phyloP scores from a whole-genome alignment of 2,797 vertebrate genomes.

The Agapornis canus region DNA sequence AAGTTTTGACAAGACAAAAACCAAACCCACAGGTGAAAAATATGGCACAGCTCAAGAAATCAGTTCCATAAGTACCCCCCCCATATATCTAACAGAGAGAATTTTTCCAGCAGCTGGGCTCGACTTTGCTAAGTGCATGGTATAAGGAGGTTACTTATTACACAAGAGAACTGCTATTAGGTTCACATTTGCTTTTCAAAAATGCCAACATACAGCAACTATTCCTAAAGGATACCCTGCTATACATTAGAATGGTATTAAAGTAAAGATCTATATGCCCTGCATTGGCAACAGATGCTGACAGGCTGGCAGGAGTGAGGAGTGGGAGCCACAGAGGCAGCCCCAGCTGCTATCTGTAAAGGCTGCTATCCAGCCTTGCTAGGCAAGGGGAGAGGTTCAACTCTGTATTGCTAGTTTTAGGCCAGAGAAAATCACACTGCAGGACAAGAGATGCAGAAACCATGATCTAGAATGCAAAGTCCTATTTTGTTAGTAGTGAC shows the following conservation, averaged over 20 bases:
- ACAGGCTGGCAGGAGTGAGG: neutral
- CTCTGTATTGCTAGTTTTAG: neutral
- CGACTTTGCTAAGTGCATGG: neutral
- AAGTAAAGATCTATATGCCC: neutral
- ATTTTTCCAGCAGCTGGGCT: neutral
- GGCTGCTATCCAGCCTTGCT: neutral
- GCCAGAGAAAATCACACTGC: neutral
- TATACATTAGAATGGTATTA: neutral
- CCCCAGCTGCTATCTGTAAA: neutral
- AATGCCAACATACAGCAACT: neutral
- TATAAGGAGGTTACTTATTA: neutral
- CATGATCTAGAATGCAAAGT: neutral
- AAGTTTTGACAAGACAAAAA: slow-evolving; percentile 39
- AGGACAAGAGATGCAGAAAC: neutral
- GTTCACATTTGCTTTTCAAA: neutral
- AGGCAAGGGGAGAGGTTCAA: neutral
- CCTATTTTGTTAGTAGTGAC: neutral
- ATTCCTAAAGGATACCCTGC: neutral
- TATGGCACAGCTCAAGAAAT: neutral
- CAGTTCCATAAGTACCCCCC: neutral
- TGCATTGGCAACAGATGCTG: neutral
- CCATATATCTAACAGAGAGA: neutral
- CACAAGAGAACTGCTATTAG: neutral
- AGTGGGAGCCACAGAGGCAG: neutral
- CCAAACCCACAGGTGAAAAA: neutral